These are phyloP conservation scores for Campylorhamphus procurvoides DNA, from an alignment of 2,113 vertebrate species.

Conservation along the genomic window DNA sequence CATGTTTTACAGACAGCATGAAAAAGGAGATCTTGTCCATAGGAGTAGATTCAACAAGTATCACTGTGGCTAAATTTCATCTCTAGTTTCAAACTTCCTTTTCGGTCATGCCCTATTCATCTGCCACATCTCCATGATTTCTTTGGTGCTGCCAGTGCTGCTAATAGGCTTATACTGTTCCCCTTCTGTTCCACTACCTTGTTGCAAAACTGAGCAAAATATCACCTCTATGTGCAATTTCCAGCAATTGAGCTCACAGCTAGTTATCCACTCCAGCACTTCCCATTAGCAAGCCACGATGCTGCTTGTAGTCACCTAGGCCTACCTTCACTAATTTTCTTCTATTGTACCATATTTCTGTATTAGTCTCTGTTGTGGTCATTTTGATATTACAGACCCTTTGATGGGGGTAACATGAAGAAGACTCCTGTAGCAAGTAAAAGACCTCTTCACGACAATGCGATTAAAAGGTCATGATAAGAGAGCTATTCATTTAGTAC, in stretches of 20 bases:
- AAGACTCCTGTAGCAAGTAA: slow-evolving; percentile 28
- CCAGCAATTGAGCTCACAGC: slow-evolving; percentile 28
- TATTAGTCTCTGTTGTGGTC: neutral
- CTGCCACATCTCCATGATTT: neutral
- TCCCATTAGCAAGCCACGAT: slow-evolving; percentile 24
- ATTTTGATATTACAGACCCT: neutral
- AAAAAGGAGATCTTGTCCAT: neutral
- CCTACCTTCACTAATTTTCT: slow-evolving; percentile 45
- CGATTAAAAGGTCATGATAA: slow-evolving; percentile 60
- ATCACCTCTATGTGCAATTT: neutral
- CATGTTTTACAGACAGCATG: neutral
- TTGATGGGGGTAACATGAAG: slow-evolving; percentile 17
- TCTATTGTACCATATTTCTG: neutral
- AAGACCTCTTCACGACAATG: slow-evolving; percentile 40
- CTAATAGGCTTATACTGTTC: neutral
- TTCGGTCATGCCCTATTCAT: neutral
- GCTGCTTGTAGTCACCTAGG: neutral
- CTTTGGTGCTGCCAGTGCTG: neutral
- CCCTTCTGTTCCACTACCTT: neutral
- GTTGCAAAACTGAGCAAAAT: neutral
- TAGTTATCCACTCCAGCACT: neutral
- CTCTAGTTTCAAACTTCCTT: neutral
- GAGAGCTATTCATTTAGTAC: slow-evolving; percentile 52
- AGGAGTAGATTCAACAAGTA: neutral
- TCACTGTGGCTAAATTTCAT: neutral